Evolutionary conservation across 1,140 invertebrate species (phyloP), one percentile per base, ranked within the genome.

Genomic region (Neotoxoptera formosana): DNA sequence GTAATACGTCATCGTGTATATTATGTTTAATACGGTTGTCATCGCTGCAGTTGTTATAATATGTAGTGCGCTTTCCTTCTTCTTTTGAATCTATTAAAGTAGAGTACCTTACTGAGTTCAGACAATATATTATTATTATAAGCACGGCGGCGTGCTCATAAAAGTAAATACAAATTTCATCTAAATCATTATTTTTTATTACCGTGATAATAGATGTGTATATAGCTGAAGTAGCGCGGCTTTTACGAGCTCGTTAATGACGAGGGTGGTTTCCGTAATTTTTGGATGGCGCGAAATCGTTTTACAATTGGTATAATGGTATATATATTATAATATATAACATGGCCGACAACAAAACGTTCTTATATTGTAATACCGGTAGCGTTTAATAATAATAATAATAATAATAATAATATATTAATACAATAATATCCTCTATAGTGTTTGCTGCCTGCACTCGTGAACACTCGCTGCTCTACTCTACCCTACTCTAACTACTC

Each of bases 51-150:
- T 87, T 34, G 45, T 87, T 76, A 76, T 76, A n/a, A n/a, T n/a
- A n/a, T n/a, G n/a, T n/a, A n/a, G n/a, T n/a, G n/a, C n/a, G 36
- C 34, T 47, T 87, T 87, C 30, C n/a, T 53, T 25, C 23, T 36
- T 34, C 34, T 41, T 53, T 56, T 34, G 47, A 87, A 87, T 87
- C 7, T 48, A n/a, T 47, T 9, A n/a, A n/a, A 48, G 30, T 87
- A 51, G 14, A 47, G 60, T 48, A n/a, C 30, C 30, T 30, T 87
- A 8, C 7, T 14, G 45, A 87, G 47, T 47, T 87, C 48, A 87
- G 48, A 87, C 86, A 48, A 87, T 87, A 48, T 41, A 89, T 53
- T 89, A 89, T 53, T 89, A 36, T 89, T 89, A 41, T 89, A 53
- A 89, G 34, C 8, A 36, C 34, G 23, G 11, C 25, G 21, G 4